Percentiles rank a stretch among this genome's conserved stretches.
These are phyloP conservation scores for Araneus ventricosus DNA, from an alignment of 1,140 invertebrate genomes.

Conservation along the genomic window DNA sequence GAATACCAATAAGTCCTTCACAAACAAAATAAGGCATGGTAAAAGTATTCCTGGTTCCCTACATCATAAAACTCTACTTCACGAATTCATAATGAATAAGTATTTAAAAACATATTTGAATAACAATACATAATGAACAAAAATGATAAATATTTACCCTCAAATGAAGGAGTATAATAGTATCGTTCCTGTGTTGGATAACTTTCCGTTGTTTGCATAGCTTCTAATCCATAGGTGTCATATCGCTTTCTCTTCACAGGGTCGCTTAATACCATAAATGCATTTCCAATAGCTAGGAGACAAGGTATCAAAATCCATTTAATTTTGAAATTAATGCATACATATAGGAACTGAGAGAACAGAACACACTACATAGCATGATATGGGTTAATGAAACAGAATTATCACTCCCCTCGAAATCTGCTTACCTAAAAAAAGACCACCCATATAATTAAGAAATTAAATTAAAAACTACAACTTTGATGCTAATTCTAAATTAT, in stretches of 20 bases:
- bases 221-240: slow-evolving; percentile 71
- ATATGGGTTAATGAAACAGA: too few relatives aligned
- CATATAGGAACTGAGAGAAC: neutral
- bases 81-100: neutral
- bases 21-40: too few relatives aligned
- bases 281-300: slow-evolving; percentile 70
- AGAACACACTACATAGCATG: neutral
- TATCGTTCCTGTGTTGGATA: slow-evolving; percentile 47
- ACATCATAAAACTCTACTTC: neutral
- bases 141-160: slow-evolving; percentile 9
- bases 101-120: neutral
- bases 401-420: too few relatives aligned
- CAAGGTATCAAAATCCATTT: neutral
- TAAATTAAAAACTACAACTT: too few relatives aligned
- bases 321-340: neutral
- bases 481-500: too few relatives aligned
- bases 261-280: slow-evolving; percentile 66
- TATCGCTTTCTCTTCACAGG: slow-evolving; percentile 66
- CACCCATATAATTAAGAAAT: too few relatives aligned
- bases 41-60: too few relatives aligned
- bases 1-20: too few relatives aligned
- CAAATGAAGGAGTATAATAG: slow-evolving; percentile 53
- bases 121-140: neutral
- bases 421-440: too few relatives aligned
- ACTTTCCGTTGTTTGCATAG: slow-evolving; percentile 64